A percentile compares a stretch with the other conserved stretches of the same genome.
phyloP scores from a whole-genome alignment of 2,797 vertebrate species.

The Halcyon chelicuti region DNA sequence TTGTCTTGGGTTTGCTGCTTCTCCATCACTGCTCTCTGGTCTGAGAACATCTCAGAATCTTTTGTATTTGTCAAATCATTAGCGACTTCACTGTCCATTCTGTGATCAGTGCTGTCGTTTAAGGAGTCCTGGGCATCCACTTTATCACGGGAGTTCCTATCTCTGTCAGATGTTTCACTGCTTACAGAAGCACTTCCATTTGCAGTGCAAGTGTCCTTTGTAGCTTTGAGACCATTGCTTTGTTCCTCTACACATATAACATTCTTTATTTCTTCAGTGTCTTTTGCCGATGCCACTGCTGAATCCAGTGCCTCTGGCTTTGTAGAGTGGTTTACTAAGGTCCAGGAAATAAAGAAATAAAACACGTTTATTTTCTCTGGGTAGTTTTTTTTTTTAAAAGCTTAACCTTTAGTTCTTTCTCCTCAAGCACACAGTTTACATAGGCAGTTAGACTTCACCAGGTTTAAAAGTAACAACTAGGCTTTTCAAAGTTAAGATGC shows the following conservation, averaged over 20 bases:
- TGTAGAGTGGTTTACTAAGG: constrained; percentile 77
- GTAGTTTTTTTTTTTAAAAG: neutral
- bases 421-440: neutral
- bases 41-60: constrained; percentile 45
- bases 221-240: constrained; percentile 85
- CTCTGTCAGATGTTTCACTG: constrained; percentile 60
- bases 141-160: constrained; percentile 66
- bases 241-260: constrained; percentile 79
- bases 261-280: constrained; percentile 63
- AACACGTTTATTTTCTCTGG: neutral
- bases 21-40: constrained; percentile 57
- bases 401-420: neutral
- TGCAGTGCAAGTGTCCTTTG: constrained; percentile 72
- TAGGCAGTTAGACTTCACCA: neutral
- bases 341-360: neutral
- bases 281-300: constrained; percentile 17
- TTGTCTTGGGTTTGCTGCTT: constrained; percentile 42
- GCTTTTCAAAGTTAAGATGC: neutral
- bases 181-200: constrained; percentile 67
- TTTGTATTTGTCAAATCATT: constrained; percentile 51
- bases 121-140: constrained; percentile 64
- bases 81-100: constrained; percentile 16
- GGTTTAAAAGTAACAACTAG: neutral
- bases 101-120: neutral
- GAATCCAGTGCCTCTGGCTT: constrained; percentile 78